Evolutionary conservation across 1,140 invertebrate genomes (phyloP).

Genomic region (Aplysia californica): DNA sequence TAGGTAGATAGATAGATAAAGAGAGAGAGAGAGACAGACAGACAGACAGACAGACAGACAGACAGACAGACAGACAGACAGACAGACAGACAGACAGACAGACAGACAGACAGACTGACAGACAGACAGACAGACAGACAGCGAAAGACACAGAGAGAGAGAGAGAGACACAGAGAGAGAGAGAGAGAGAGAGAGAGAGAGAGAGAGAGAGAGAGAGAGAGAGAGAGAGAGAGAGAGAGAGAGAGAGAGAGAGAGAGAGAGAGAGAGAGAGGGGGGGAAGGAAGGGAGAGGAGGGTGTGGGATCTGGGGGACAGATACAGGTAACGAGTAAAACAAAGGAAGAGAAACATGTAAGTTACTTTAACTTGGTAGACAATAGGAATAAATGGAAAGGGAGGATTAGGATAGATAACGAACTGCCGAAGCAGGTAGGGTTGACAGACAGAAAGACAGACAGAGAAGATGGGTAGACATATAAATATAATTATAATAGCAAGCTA

Average conservation of each 20-base stretch:
- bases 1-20: too few relatives aligned
- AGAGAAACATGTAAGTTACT: not conserved
- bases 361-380: not conserved
- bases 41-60: too few relatives aligned
- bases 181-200: conserved; percentile 11
- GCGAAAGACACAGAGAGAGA: not conserved
- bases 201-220: conserved; percentile 16
- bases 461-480: too few relatives aligned
- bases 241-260: conserved; percentile 1
- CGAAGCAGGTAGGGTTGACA: not conserved
- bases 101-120: too few relatives aligned
- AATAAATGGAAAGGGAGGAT: not conserved
- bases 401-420: not conserved
- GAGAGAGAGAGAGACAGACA: too few relatives aligned
- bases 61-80: too few relatives aligned
- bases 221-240: not conserved
- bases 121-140: too few relatives aligned
- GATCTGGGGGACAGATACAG: too few relatives aligned
- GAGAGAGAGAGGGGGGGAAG: not conserved
- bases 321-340: too few relatives aligned
- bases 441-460: too few relatives aligned
- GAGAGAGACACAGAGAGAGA: not conserved
- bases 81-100: too few relatives aligned
- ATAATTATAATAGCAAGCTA: too few relatives aligned
- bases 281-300: not conserved